These are phyloP conservation scores for Drosophila ohnishii DNA, from an alignment of 1,140 invertebrate genomes.

Conservation along the genomic window DNA sequence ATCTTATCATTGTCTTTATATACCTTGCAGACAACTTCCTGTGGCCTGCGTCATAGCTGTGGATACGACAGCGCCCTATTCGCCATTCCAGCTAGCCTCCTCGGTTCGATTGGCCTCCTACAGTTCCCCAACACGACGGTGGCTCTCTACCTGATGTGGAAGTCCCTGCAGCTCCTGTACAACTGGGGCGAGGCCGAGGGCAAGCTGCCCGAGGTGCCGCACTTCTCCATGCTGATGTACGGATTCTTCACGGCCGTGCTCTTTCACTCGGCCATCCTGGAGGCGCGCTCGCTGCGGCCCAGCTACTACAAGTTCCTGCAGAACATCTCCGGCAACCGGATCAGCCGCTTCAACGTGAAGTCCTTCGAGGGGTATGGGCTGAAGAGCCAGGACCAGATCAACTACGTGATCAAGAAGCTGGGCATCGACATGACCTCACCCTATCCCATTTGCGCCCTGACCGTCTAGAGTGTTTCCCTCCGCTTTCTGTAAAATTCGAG, in stretches of 20 bases:
- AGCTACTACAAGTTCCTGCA: constrained; percentile 94
- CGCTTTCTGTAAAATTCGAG: constrained; percentile 7
- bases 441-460: constrained; percentile 38
- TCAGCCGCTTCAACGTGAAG: constrained; percentile 65
- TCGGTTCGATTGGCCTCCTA: constrained; percentile 86
- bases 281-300: constrained; percentile 89
- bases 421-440: constrained; percentile 52
- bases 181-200: constrained; percentile 85
- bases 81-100: constrained; percentile 86
- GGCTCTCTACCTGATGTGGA: constrained; percentile 88
- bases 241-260: constrained; percentile 89
- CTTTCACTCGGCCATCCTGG: constrained; percentile 90
- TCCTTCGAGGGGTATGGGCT: constrained; percentile 86
- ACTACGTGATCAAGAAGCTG: constrained; percentile 75
- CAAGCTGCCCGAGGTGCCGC: constrained; percentile 85
- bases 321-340: constrained; percentile 85
- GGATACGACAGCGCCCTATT: constrained; percentile 85
- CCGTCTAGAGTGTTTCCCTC: constrained; percentile 14
- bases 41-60: constrained; percentile 84
- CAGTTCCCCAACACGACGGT: constrained; percentile 87
- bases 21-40: constrained; percentile 84
- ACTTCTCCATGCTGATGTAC: constrained; percentile 88
- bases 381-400: constrained; percentile 82
- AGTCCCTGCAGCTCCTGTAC: constrained; percentile 87
- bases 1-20: not conserved